Conservation (phyloP, 2,797 vertebrate genomes). For the Hoplostethus atlanticus region DNA sequence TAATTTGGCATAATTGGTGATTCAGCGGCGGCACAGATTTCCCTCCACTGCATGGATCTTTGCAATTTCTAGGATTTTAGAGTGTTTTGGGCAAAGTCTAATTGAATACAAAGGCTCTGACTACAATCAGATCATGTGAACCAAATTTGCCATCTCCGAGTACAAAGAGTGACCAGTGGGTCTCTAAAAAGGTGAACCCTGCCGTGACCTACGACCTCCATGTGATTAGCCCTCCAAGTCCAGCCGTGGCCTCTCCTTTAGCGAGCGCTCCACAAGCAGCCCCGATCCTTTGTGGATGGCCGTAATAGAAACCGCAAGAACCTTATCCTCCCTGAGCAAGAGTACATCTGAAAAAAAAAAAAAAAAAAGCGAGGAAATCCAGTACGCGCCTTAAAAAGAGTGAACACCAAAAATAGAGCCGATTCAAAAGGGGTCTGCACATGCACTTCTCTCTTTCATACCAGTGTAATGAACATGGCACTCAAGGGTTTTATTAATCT, state of each 20-base stretch:
- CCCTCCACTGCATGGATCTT: conserved; percentile 22
- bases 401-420: conserved; percentile 16
- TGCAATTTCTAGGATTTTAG: conserved; percentile 15
- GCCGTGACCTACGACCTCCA: conserved; percentile 71
- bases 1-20: conserved; percentile 58
- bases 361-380: conserved; percentile 5
- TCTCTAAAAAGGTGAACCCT: conserved; percentile 70
- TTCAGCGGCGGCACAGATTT: conserved; percentile 31
- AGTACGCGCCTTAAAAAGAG: not conserved
- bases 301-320: conserved; percentile 36
- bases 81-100: conserved; percentile 49
- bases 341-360: conserved; percentile 9
- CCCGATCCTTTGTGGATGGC: conserved; percentile 35
- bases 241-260: conserved; percentile 43
- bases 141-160: conserved; percentile 69
- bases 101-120: conserved; percentile 70
- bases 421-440: not conserved
- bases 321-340: conserved; percentile 14
- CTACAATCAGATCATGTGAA: conserved; percentile 76
- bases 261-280: conserved; percentile 41
- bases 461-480: not conserved
- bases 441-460: not conserved
- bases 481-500: conserved; percentile 24
- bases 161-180: conserved; percentile 74
- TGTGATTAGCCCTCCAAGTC: conserved; percentile 33